These are phyloP conservation scores for Ptilodon capucinus DNA, from an alignment of 2,888 invertebrate species.

Conservation along the genomic window DNA sequence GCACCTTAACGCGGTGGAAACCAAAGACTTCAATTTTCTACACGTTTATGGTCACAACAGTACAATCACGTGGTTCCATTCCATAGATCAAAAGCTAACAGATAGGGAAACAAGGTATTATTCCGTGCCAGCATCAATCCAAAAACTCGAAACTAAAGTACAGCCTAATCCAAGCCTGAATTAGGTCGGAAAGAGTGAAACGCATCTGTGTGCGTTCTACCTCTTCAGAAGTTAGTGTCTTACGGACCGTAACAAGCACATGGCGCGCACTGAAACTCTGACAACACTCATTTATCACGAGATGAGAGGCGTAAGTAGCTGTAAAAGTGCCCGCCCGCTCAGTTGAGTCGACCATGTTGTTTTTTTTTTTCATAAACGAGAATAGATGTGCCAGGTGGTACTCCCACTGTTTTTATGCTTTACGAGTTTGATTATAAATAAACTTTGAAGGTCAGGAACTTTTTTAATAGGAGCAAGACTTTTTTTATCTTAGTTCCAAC, in stretches of 20 bases:
- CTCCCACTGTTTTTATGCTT: conserved; percentile 20
- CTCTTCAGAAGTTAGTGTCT: conserved; percentile 44
- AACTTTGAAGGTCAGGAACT: background rate
- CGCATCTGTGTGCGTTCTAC: conserved; percentile 47
- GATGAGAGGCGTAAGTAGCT: conserved; percentile 65
- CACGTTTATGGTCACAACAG: no score
- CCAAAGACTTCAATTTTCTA: no score
- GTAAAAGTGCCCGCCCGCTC: conserved; percentile 46
- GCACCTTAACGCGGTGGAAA: no score
- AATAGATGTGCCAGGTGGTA: conserved; percentile 47
- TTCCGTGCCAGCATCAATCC: background rate
- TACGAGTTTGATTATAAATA: background rate
- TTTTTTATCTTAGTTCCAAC: no score
- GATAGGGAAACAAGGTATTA: background rate
- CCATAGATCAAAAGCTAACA: no score
- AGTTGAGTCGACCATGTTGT: conserved; percentile 35
- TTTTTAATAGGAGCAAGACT: background rate
- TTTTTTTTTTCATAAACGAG: conserved; percentile 49
- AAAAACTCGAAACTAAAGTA: conserved; percentile 5
- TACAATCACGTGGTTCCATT: no score
- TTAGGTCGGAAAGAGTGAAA: conserved; percentile 48
- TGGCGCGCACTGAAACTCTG: conserved; percentile 62
- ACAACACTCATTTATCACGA: conserved; percentile 71
- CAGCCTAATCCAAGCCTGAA: conserved; percentile 24
- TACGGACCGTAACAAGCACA: conserved; percentile 59